Percentiles rank a stretch among this genome's conserved stretches.
These are phyloP conservation scores for Strix aluco DNA, from an alignment of 2,113 vertebrate genomes.

Conservation along the genomic window DNA sequence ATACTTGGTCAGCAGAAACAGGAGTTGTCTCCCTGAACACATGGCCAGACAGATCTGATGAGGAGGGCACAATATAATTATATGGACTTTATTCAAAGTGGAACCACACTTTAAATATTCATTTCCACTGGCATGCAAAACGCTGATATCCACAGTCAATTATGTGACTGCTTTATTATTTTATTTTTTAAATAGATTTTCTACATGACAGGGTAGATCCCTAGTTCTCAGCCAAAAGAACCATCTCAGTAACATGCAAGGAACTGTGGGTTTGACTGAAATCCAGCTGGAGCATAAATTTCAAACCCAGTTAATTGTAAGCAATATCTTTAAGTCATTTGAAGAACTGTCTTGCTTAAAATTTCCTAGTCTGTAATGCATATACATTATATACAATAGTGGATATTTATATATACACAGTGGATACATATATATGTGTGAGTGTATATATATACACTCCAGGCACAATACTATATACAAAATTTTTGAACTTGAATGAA, in stretches of 20 bases:
- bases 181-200: slow-evolving; percentile 64
- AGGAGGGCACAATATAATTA: slow-evolving; percentile 6
- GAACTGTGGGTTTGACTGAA: slow-evolving; percentile 59
- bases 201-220: slow-evolving; percentile 18
- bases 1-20: slow-evolving; percentile 42
- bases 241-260: slow-evolving; percentile 55
- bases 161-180: slow-evolving; percentile 41
- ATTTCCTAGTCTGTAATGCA: neutral
- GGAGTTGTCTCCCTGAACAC: neutral
- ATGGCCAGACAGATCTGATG: neutral
- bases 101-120: slow-evolving; percentile 52
- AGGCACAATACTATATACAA: slow-evolving; percentile 13
- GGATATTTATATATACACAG: neutral
- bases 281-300: slow-evolving; percentile 48
- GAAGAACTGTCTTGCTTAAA: slow-evolving; percentile 33
- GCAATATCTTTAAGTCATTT: slow-evolving; percentile 39
- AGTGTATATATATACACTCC: neutral
- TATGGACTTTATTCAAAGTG: slow-evolving; percentile 10
- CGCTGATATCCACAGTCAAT: slow-evolving; percentile 46
- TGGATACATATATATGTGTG: neutral
- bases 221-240: slow-evolving; percentile 60
- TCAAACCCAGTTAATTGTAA: slow-evolving; percentile 61
- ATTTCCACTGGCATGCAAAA: slow-evolving; percentile 39
- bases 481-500: slow-evolving; percentile 32
- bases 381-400: neutral